phyloP scores from a whole-genome alignment of 2,888 invertebrate species.

The Sympetrum striolatum region DNA sequence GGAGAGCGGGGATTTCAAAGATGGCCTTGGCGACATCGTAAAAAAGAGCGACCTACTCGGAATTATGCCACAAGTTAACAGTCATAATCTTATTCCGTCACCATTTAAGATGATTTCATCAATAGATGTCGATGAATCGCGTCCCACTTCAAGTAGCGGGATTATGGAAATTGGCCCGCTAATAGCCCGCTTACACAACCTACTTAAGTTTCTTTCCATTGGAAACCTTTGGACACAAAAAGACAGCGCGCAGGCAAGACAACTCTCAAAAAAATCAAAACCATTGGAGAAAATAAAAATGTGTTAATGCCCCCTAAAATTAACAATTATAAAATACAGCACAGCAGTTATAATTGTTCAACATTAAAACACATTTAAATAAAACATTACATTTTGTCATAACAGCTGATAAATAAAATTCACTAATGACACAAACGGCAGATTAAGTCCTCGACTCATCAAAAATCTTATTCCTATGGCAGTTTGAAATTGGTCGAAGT shows the following conservation, averaged over 20 bases:
- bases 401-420: neutral
- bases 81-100: neutral
- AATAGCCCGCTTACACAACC: neutral
- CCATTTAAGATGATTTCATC: neutral
- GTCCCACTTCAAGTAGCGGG: neutral
- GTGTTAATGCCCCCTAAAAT: too few species aligned
- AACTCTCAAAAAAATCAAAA: neutral
- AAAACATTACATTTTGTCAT: too few species aligned
- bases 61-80: neutral
- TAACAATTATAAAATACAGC: too few species aligned
- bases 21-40: conserved; percentile 1
- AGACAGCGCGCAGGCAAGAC: neutral
- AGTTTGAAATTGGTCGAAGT: neutral
- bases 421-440: neutral
- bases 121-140: neutral
- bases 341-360: too few species aligned
- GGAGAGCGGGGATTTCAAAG: neutral
- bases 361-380: too few species aligned
- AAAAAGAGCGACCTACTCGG: conserved; percentile 1
- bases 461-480: neutral
- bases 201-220: neutral
- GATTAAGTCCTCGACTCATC: neutral
- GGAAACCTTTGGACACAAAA: neutral
- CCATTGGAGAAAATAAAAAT: neutral
- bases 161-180: neutral